phyloP scores from a whole-genome alignment of 2,113 vertebrate species.

The Sylvietta virens region DNA sequence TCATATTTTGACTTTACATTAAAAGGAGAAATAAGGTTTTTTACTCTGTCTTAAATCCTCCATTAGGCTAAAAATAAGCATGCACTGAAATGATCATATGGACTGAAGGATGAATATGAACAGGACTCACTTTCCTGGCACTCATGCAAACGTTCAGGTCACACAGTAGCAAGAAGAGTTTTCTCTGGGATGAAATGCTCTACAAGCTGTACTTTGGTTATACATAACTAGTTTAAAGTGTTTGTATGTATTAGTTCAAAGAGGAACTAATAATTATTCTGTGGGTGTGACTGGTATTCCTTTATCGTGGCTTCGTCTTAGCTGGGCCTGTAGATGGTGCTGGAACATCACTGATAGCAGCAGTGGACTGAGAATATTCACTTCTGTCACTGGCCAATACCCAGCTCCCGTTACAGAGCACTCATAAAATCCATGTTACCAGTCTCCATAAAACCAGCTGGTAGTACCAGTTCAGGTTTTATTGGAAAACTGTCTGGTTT shows the following conservation, averaged over 20 bases:
- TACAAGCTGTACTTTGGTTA: background rate
- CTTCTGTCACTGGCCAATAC: background rate
- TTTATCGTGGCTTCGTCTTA: background rate
- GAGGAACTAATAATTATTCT: background rate
- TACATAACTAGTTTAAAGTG: background rate
- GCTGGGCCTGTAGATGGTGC: slow-evolving; percentile 18
- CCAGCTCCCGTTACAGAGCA: background rate
- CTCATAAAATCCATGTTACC: background rate
- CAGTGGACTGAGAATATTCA: background rate
- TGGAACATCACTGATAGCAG: background rate
- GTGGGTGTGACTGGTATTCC: too few relatives aligned
- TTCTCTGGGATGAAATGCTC: background rate
- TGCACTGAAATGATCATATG: background rate
- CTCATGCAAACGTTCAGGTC: background rate
- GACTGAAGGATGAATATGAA: background rate
- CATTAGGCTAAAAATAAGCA: background rate
- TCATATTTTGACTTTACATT: background rate
- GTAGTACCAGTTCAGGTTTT: background rate
- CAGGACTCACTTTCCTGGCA: background rate
- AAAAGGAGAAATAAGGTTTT: background rate
- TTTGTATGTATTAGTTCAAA: background rate
- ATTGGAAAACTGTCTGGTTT: background rate
- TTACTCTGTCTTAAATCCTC: background rate
- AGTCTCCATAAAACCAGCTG: background rate
- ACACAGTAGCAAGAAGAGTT: background rate